Conservation (phyloP, 2,888 invertebrate genomes). For the Platycnemis pennipes region DNA sequence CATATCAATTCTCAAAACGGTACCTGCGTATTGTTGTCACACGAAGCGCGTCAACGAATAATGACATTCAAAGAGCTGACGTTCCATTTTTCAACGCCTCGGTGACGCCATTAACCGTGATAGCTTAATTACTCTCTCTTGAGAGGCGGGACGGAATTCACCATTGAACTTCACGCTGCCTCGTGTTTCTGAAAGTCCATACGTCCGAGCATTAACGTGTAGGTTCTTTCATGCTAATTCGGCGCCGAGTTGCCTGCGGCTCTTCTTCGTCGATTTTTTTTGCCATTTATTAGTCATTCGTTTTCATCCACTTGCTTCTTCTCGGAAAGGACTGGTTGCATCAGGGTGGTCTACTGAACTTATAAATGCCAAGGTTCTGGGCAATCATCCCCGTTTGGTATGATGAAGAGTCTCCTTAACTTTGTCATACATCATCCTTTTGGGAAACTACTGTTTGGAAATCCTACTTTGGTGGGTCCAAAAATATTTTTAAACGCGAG, state of each 20-base stretch:
- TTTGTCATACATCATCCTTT: too few species aligned
- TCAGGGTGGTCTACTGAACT: neutral
- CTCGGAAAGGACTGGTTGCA: neutral
- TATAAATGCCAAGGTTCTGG: neutral
- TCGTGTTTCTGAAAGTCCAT: neutral
- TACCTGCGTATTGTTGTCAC: neutral
- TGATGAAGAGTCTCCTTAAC: too few species aligned
- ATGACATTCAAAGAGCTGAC: neutral
- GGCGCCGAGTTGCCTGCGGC: neutral
- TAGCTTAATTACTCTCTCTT: neutral
- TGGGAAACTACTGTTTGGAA: too few species aligned
- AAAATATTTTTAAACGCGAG: too few species aligned
- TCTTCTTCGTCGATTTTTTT: neutral
- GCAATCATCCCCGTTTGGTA: neutral
- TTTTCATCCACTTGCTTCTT: neutral
- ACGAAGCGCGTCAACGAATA: neutral
- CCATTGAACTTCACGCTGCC: neutral
- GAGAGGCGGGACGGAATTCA: neutral
- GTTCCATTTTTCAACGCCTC: neutral
- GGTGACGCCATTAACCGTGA: neutral
- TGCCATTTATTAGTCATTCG: neutral
- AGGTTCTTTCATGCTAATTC: neutral
- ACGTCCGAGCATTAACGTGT: neutral
- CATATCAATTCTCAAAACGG: neutral
- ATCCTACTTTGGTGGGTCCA: too few species aligned